Percentiles rank a stretch among this genome's conserved stretches.
phyloP scores from a whole-genome alignment of 1,140 invertebrate genomes.

The Lepidurus packardi region DNA sequence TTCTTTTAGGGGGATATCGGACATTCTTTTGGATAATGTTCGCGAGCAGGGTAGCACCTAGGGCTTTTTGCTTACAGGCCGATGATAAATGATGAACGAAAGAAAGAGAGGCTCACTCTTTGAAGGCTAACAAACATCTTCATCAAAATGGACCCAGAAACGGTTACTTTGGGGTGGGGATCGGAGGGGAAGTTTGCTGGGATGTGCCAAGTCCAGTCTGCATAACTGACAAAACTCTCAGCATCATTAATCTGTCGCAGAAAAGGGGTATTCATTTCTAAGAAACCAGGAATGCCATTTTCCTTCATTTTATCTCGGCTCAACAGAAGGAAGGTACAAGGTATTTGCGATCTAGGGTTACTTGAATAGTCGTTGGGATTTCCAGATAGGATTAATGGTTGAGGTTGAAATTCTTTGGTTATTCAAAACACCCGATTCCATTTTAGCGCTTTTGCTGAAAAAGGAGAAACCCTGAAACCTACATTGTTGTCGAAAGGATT shows the following conservation, averaged over 20 bases:
- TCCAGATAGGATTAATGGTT: too few species aligned
- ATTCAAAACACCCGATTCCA: too few species aligned
- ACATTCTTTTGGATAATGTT: too few species aligned
- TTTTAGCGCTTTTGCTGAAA: too few species aligned
- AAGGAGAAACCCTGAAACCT: too few species aligned
- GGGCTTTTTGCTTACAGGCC: background rate
- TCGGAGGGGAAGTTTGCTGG: background rate
- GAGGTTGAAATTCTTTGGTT: too few species aligned
- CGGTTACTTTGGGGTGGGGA: background rate
- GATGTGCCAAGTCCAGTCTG: background rate
- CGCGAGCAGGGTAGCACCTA: too few species aligned
- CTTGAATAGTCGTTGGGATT: background rate
- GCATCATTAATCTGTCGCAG: background rate
- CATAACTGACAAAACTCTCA: conserved; percentile 15
- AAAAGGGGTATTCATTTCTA: background rate
- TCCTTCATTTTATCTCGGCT: background rate
- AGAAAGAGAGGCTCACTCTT: background rate
- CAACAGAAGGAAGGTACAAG: background rate
- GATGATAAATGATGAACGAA: background rate
- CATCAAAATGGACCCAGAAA: conserved; percentile 8
- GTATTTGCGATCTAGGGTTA: background rate
- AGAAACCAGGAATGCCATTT: conserved; percentile 3
- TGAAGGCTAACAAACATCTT: conserved; percentile 15
- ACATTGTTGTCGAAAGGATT: too few species aligned
- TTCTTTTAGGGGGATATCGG: too few species aligned